Evolutionary conservation across 2,888 invertebrate species (phyloP), one percentile per base, ranked within the genome.

Genomic region (Zaprionus obscuricornis): DNA sequence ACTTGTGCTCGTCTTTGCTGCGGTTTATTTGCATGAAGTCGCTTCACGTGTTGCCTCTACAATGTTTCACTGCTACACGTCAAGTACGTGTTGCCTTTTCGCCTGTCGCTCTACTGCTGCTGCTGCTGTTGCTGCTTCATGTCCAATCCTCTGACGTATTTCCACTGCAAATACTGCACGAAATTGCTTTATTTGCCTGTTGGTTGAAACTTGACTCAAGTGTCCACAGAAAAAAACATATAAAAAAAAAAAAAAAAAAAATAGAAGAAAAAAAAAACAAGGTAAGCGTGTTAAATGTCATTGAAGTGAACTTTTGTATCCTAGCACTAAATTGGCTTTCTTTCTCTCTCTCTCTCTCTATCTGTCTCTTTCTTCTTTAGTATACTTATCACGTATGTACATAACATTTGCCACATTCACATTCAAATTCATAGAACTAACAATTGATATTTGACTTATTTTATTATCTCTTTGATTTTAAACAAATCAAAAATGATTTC

Each of bases 121-220:
- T 8, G 10, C 29, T 17, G 17, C 33, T 27, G 34, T 27, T 20
- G 8, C 20, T 18, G 5, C 6, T 34, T 34, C 34, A 40, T 40
- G 52, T 24, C 13, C 39, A 52, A 58, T 33, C n/a, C 20, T 26
- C 49, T 50, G 22, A 54, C 54, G 62, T 59, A 54, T 60, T 73
- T 59, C 56, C 46, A 24, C 24, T 24, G 54, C 68, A 78, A 81
- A 70, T 50, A 67, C 57, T 63, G 59, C 65, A 81, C 66, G 54
- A 77, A 77, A 81, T 84, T 66, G 67, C 62, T 70, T 65, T 73
- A 69, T 77, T 58, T 60, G 60, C 70, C 45, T 70, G 31, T 67
- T 60, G 36, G 51, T 50, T 51, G 34, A 37, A 52, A 56, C 46
- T 50, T 54, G 66, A 36, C 52, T 58, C 36, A 51, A 65, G 43